A percentile compares a stretch with the other conserved stretches of the same genome.
These are phyloP conservation scores for Listronotus oregonensis DNA, from an alignment of 1,140 invertebrate genomes.

Conservation along the genomic window DNA sequence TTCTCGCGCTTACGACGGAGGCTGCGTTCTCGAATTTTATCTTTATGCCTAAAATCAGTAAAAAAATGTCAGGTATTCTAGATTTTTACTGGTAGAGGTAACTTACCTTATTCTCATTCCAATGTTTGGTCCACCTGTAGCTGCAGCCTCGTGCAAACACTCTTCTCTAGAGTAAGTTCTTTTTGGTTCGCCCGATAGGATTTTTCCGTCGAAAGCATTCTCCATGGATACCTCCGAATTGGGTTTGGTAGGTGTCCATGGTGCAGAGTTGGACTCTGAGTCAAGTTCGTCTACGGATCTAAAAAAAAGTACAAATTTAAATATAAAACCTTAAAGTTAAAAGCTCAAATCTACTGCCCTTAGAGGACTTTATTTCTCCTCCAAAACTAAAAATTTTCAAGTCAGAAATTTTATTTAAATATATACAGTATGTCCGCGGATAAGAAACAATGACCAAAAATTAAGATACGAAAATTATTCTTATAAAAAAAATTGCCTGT, in stretches of 20 bases:
- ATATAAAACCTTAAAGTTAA: too few species aligned
- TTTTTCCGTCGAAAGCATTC: constrained; percentile 44
- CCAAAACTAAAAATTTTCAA: too few species aligned
- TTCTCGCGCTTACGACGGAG: constrained; percentile 57
- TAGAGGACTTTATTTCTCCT: too few species aligned
- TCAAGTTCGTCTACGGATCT: constrained; percentile 51
- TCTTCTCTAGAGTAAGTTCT: constrained; percentile 71
- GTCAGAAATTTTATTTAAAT: too few species aligned
- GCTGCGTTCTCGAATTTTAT: constrained; percentile 54
- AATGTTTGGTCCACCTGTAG: constrained; percentile 65
- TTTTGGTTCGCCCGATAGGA: constrained; percentile 52
- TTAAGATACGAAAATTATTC: too few species aligned
- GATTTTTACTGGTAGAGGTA: too few species aligned
- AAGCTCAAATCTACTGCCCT: too few species aligned
- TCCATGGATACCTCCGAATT: constrained; percentile 47
- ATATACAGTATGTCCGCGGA: too few species aligned
- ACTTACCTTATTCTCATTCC: constrained; percentile 57
- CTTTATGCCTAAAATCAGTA: constrained; percentile 50
- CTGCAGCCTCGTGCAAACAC: constrained; percentile 72
- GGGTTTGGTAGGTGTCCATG: constrained; percentile 47
- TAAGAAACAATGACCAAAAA: too few species aligned
- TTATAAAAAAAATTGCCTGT: too few species aligned
- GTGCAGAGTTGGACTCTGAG: constrained; percentile 51
- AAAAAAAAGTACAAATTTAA: constrained; percentile 2
- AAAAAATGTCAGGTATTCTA: constrained; percentile 3